Conservation (phyloP, 2,797 vertebrate species). For the Hypotaenidia philippensis region DNA sequence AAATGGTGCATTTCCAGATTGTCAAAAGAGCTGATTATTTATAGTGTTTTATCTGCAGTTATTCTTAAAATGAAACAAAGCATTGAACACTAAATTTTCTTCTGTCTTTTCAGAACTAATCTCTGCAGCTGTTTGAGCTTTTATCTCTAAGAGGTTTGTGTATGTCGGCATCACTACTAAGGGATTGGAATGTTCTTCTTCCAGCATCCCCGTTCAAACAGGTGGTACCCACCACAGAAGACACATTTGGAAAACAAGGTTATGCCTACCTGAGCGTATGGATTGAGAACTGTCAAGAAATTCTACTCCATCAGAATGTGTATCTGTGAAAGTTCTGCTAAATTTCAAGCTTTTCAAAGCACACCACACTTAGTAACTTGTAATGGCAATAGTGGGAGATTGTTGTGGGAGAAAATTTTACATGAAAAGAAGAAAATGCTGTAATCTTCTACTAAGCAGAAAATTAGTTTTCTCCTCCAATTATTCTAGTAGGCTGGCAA, state of each 20-base stretch:
- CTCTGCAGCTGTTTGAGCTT: background rate
- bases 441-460: constrained; percentile 22
- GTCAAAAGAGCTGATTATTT: background rate
- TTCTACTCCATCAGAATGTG: background rate
- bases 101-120: background rate
- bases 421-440: background rate
- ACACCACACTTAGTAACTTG: background rate
- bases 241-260: background rate
- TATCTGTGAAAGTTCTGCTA: constrained; percentile 3
- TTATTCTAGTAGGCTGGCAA: constrained; percentile 11
- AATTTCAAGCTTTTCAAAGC: constrained; percentile 13
- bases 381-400: background rate
- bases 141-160: background rate
- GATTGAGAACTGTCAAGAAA: background rate
- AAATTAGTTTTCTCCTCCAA: constrained; percentile 17
- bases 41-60: background rate
- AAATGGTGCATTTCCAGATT: background rate
- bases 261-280: background rate
- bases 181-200: constrained; percentile 12
- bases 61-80: background rate
- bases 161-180: background rate
- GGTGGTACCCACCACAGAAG: background rate
- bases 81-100: background rate
- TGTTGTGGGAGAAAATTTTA: background rate
- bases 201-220: background rate